Evolutionary conservation across 1,140 invertebrate species (phyloP).

Genomic region (Trichonephila clavata): DNA sequence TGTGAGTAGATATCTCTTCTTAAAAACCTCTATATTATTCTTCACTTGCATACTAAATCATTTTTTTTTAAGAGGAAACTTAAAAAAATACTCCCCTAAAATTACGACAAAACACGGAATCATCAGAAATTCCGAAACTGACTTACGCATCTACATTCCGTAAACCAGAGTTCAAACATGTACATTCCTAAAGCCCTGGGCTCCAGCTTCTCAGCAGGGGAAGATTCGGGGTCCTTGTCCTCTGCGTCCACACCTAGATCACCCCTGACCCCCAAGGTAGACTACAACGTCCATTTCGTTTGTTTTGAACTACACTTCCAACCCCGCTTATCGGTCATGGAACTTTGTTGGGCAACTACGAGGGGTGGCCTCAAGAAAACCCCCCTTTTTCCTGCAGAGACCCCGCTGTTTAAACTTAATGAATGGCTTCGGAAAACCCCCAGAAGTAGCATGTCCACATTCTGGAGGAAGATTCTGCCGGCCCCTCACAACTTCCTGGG

Average conservation of each 20-base stretch:
- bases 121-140: no score
- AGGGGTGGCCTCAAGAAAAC: neutral
- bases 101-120: no score
- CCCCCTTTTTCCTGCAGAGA: neutral
- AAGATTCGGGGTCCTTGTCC: neutral
- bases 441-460: neutral
- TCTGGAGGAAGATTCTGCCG: neutral
- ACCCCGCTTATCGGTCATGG: conserved; percentile 8
- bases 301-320: conserved; percentile 16
- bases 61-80: no score
- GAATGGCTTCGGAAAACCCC: neutral
- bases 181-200: no score
- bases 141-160: no score
- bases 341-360: neutral
- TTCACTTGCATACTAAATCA: no score
- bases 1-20: no score
- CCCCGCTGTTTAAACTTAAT: neutral
- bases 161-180: no score
- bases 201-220: neutral
- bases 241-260: neutral
- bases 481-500: neutral
- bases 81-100: no score
- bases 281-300: neutral
- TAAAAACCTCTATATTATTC: no score
- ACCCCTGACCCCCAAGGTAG: neutral